Conservation (phyloP, 1,140 invertebrate species). For the Aphidius ervi region DNA sequence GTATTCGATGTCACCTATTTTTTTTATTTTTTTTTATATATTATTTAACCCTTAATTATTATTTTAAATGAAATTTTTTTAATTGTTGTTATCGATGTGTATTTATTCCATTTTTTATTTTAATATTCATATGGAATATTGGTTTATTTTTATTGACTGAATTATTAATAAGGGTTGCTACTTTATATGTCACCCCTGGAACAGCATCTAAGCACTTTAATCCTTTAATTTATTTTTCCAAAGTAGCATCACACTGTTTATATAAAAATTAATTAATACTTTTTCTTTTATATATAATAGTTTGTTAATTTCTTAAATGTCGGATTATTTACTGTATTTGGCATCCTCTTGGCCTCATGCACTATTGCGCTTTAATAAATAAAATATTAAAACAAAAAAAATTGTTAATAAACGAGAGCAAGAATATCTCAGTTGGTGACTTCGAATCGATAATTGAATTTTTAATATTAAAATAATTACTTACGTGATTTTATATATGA, state of each 20-base stretch:
- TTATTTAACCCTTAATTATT: not conserved
- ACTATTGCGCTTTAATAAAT: not conserved
- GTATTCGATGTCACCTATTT: conserved; percentile 20
- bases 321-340: no score
- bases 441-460: conserved; percentile 12
- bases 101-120: not conserved
- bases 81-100: not conserved
- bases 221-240: no score
- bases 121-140: not conserved
- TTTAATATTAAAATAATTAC: not conserved
- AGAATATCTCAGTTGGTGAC: conserved; percentile 9
- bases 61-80: conserved; percentile 2
- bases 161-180: no score
- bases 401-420: not conserved
- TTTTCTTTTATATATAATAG: no score
- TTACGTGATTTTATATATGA: not conserved
- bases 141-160: no score
- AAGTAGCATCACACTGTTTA: no score
- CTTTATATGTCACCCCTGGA: no score
- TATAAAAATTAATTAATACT: no score
- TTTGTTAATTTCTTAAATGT: no score
- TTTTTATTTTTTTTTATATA: conserved; percentile 4
- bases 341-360: no score
- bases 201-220: no score
- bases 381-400: not conserved